These are phyloP conservation scores for Anguilla pacifica DNA, from an alignment of 2,797 vertebrate genomes.

Conservation along the genomic window DNA sequence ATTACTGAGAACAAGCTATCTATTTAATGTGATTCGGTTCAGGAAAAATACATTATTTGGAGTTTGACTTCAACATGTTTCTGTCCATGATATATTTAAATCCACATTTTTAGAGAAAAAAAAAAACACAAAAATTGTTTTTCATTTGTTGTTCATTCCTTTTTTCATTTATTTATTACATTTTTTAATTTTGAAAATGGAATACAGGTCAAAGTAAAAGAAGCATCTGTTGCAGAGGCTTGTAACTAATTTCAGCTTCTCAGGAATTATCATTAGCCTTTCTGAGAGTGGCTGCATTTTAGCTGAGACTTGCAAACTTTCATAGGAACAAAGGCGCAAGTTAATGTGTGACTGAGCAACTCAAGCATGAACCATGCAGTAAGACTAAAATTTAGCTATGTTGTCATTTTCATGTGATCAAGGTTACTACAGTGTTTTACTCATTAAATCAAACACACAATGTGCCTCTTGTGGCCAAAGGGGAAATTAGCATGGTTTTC, in stretches of 20 bases:
- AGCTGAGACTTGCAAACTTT: not conserved
- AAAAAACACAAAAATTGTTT: no score
- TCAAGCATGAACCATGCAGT: slow-evolving; percentile 11
- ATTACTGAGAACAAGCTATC: not conserved
- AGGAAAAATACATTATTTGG: not conserved
- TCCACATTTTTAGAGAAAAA: not conserved
- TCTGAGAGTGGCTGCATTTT: not conserved
- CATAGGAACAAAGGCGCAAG: not conserved
- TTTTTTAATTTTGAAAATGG: not conserved
- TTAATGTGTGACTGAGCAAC: slow-evolving; percentile 14
- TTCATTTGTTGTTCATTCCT: not conserved
- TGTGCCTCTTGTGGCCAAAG: slow-evolving; percentile 14
- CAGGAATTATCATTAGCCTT: not conserved
- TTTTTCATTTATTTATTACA: not conserved
- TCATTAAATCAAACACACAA: not conserved
- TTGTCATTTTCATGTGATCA: slow-evolving; percentile 14
- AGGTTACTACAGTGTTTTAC: slow-evolving; percentile 2
- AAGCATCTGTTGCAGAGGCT: not conserved
- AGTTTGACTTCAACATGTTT: not conserved
- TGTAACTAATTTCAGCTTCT: not conserved
- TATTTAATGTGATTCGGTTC: not conserved
- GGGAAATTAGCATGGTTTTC: not conserved
- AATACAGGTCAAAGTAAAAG: not conserved
- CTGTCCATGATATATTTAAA: not conserved
- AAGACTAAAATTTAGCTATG: not conserved